Evolutionary conservation across 2,888 invertebrate species (phyloP), one percentile per base, ranked within the genome.

Genomic region (Platypus cylindrus): DNA sequence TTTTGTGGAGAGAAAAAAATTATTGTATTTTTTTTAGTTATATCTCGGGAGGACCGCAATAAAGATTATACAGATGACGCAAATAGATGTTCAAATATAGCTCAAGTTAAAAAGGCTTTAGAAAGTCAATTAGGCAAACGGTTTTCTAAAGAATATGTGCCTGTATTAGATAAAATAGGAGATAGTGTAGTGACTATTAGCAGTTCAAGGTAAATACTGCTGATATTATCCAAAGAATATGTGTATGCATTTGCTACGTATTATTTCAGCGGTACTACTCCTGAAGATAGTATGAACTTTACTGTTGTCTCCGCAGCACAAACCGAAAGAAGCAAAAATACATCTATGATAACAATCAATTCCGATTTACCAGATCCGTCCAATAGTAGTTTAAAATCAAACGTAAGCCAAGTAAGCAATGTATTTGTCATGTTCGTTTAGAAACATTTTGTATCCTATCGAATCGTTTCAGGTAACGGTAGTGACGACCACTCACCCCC

Each of bases 401-500:
- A 76, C 44, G 74, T 80, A 31, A 82, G 78, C 35, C 79, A 79
- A 52, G 81, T 61, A 45, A 44, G 47, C 25, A 12, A 7, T 8
- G 11, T 9, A n/a, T 11, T 20, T 20, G 11, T 3, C 3, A 36
- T n/a, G 1, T 35, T 25, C 20, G 26, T 16, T 29, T n/a, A n/a
- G n/a, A n/a, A n/a, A n/a, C n/a, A 9, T 3, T 22, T 2, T 34
- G n/a, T 3, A 3, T 25, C 5, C 14, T 11, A 34, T 2, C 17
- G 4, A 34, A 7, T 29, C 18, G 36, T 47, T 41, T 18, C 72
- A 78, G 55, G 80, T 85, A 38, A 84, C 85, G 1, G 85, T 86
- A 20, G 85, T 86, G 32, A n/a, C n/a, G n/a, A 80, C 80, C 11
- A 84, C 82, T 30, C 86, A 86, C 60, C 86, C 85, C 36, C 84